Percentiles rank a stretch among this genome's conserved stretches.
Conservation (phyloP, 2,113 vertebrate species). For the Coptodon bakossiorum region DNA sequence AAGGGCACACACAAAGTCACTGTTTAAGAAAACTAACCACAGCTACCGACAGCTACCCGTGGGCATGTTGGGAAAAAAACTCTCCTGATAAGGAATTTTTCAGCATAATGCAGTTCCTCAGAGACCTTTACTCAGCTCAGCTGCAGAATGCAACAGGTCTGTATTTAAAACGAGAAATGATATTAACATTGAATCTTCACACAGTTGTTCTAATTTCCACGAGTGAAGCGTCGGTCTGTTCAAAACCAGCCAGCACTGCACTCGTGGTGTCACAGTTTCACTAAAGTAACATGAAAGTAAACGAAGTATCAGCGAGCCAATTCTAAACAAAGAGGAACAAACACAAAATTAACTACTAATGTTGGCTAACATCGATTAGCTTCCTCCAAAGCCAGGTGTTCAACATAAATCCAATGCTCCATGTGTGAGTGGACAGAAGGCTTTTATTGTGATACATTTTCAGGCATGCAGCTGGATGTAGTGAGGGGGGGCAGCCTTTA, state of each 20-base stretch:
- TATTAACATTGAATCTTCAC: neutral
- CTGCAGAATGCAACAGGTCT: neutral
- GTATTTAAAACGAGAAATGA: neutral
- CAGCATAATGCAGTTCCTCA: rapidly evolving
- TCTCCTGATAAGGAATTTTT: neutral
- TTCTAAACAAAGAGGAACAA: neutral
- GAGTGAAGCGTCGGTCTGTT: rapidly evolving
- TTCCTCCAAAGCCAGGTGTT: neutral
- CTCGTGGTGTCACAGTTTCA: neutral
- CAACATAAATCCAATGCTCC: neutral
- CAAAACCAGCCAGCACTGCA: neutral
- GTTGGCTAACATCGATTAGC: neutral
- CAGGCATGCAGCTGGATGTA: neutral
- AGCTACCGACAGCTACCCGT: neutral
- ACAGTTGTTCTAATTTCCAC: rapidly evolving
- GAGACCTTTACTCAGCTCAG: neutral
- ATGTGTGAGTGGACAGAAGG: neutral
- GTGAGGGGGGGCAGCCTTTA: neutral
- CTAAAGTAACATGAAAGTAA: neutral
- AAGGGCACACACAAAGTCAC: neutral
- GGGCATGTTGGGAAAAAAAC: rapidly evolving
- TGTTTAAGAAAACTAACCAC: neutral
- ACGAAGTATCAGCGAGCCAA: neutral
- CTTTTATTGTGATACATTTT: neutral
- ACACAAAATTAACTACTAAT: neutral